Base-by-base conservation (phyloP, 1,140 invertebrate species). In the Pseudachorutes palmiensis region DNA sequence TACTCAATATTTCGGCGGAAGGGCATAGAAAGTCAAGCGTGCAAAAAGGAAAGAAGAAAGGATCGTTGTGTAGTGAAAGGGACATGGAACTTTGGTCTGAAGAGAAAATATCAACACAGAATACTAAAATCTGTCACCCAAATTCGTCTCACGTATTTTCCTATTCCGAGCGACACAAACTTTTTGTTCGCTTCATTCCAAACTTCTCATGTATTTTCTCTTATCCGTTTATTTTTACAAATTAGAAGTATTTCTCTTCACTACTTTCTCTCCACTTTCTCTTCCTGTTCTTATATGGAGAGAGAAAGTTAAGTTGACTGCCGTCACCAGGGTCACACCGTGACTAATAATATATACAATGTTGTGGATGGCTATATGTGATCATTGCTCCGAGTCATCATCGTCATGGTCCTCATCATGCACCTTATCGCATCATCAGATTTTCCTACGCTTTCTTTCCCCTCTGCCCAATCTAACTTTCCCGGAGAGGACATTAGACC, bases 81-180 rank as follows among this genome's bases (percentile, higher is more conserved):
- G 12, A 58, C 5, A 58, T 9, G 14, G 16, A 32, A 30, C 14
- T 31, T 49, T 22, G 28, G 9, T 3, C n/a, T 45, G 22, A 66
- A 32, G 26, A 48, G 65, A 31, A 61, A 66, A 68, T 70, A 70
- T 68, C 61, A 68, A 71, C 59, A 68, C 69, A 60, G 70, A 73
- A 71, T 71, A 73, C 70, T 71, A 71, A 73, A 70, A 70, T 61
- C 41, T 73, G 72, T 73, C 72, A 73, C 72, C 72, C 69, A 71
- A 73, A 73, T 73, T 73, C 72, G 62, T 57, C 64, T 69, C 72
- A 73, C 72, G 72, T 73, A 71, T 69, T 73, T 68, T 67, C 24
- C 51, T 55, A 26, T 73, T 64, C 63, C 66, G 61, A 59, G 62
- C 65, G 69, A 73, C 65, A 63, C 3, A 5, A 45, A 63, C 49